These are phyloP conservation scores for Anisognathus igniventris DNA, from an alignment of 2,797 vertebrate genomes.

Conservation along the genomic window DNA sequence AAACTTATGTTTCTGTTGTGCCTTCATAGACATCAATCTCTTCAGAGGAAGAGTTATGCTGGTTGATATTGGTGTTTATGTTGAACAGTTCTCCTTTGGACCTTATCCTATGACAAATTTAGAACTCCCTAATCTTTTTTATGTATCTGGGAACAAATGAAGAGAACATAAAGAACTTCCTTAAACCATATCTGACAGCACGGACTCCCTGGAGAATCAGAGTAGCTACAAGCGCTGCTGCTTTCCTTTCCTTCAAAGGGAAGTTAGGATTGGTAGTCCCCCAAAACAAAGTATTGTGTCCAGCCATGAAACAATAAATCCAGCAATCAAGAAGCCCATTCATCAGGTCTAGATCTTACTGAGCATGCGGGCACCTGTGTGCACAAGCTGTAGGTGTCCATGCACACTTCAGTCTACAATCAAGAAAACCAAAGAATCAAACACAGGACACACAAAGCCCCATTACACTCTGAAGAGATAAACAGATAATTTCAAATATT, in stretches of 20 bases:
- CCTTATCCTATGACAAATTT: neutral
- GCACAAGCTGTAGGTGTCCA: neutral
- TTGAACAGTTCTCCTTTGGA: neutral
- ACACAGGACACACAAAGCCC: neutral
- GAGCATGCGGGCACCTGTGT: neutral
- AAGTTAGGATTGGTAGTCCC: neutral
- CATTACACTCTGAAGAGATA: neutral
- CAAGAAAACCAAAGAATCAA: neutral
- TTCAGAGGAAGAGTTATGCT: neutral
- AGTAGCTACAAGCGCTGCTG: neutral
- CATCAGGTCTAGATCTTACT: neutral
- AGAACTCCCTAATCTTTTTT: neutral
- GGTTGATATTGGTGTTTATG: neutral
- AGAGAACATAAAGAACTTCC: neutral
- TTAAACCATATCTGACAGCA: neutral
- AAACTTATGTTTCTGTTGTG: neutral
- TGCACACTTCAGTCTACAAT: neutral
- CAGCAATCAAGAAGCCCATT: neutral
- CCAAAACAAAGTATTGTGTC: neutral
- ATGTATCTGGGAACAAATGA: neutral
- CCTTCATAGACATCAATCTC: neutral
- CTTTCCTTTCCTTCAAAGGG: neutral
- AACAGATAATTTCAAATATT: neutral
- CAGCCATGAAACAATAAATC: neutral
- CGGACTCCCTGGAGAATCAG: neutral